A percentile compares a stretch with the other conserved stretches of the same genome.
Evolutionary conservation across 2,888 invertebrate species (phyloP).

Genomic region (Stenchaetothrips biformis): DNA sequence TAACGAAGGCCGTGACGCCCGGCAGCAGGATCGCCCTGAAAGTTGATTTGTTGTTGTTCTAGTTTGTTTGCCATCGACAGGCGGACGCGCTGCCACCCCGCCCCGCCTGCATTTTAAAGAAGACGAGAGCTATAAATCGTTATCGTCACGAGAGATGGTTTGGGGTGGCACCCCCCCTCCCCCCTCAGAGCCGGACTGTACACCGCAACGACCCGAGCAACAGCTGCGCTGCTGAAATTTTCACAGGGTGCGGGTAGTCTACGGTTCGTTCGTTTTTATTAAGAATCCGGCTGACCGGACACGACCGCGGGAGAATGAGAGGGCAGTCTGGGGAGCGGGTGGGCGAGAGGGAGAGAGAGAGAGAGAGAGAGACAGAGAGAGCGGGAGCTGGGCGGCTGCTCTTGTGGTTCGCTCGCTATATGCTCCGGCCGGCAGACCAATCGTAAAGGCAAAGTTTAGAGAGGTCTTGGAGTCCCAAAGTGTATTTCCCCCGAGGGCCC

Average conservation of each 20-base stretch:
- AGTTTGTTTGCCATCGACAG: too few species aligned
- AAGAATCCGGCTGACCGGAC: background rate
- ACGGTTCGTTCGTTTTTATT: constrained; percentile 19
- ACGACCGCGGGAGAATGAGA: background rate
- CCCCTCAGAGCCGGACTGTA: too few species aligned
- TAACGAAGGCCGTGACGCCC: too few species aligned
- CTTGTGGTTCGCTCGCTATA: constrained; percentile 16
- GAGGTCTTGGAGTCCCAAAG: constrained; percentile 24
- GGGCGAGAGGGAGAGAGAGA: background rate
- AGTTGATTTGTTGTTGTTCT: too few species aligned
- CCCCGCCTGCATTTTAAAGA: too few species aligned
- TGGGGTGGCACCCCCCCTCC: too few species aligned
- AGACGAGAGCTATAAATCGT: too few species aligned
- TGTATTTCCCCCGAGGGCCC: constrained; percentile 6
- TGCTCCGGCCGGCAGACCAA: background rate
- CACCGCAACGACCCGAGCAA: background rate
- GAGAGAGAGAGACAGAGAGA: background rate
- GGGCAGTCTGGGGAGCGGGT: background rate
- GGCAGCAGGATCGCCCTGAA: too few species aligned
- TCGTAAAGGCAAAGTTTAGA: constrained; percentile 25
- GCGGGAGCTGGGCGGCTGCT: background rate
- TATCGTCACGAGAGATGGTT: too few species aligned
- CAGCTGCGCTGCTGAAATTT: background rate
- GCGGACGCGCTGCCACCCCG: too few species aligned
- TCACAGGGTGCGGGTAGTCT: background rate